A percentile compares a stretch with the other conserved stretches of the same genome.
These are phyloP conservation scores for Stramonita haemastoma DNA, from an alignment of 2,888 invertebrate species.

Conservation along the genomic window DNA sequence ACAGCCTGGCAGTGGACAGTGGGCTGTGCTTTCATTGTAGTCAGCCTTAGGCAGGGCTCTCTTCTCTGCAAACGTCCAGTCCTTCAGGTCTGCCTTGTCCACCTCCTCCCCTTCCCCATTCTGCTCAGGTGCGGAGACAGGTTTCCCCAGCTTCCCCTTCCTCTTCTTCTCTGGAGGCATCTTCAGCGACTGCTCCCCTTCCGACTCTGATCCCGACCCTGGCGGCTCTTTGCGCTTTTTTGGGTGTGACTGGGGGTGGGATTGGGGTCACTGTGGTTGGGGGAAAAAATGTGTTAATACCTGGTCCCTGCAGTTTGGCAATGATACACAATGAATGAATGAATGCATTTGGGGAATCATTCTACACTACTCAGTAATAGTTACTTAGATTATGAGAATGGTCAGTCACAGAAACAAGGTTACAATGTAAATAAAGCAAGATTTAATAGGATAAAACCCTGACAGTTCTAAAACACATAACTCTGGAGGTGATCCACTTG, in stretches of 20 bases:
- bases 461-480: too few species aligned
- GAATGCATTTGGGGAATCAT: too few species aligned
- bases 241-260: constrained; percentile 27
- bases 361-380: too few species aligned
- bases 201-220: constrained; percentile 49
- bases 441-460: too few species aligned
- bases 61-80: constrained; percentile 59
- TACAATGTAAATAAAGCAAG: too few species aligned
- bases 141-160: constrained; percentile 21
- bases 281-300: too few species aligned
- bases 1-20: constrained; percentile 88
- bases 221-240: constrained; percentile 45
- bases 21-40: constrained; percentile 69
- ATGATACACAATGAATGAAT: too few species aligned
- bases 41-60: constrained; percentile 67
- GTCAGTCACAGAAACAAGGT: too few species aligned
- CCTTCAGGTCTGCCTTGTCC: constrained; percentile 46
- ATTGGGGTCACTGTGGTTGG: constrained; percentile 13
- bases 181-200: constrained; percentile 35
- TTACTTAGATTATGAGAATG: too few species aligned
- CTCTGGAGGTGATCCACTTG: too few species aligned
- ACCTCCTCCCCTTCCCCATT: constrained; percentile 49
- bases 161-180: constrained; percentile 42
- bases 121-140: constrained; percentile 6
- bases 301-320: too few species aligned